Conservation (phyloP, 1,140 invertebrate species). For the Mycetomoellerius zeteki region DNA sequence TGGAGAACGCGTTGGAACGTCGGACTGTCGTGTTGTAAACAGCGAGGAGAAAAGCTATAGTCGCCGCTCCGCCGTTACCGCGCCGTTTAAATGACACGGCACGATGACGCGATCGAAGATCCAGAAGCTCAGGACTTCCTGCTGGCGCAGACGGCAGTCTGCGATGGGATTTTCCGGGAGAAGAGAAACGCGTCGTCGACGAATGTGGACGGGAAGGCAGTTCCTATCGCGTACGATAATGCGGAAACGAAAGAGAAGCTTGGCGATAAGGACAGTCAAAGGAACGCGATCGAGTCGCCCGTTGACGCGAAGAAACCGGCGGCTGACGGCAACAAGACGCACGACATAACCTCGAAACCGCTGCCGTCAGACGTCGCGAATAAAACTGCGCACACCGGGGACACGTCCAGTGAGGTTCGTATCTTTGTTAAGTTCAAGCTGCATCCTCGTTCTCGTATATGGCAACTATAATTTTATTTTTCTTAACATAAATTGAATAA, state of each 20-base stretch:
- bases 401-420: slow-evolving; percentile 62
- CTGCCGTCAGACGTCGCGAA: slow-evolving; percentile 12
- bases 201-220: not conserved
- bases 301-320: slow-evolving; percentile 1
- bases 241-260: not conserved
- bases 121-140: slow-evolving; percentile 78
- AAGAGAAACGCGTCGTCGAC: slow-evolving; percentile 19
- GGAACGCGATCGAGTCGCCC: not conserved
- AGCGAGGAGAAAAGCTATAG: not conserved
- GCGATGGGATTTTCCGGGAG: slow-evolving; percentile 70
- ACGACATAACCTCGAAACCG: slow-evolving; percentile 72
- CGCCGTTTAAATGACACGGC: slow-evolving; percentile 71
- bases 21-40: slow-evolving; percentile 6
- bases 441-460: not conserved
- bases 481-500: not conserved
- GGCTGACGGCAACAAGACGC: slow-evolving; percentile 37
- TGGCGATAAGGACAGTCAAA: slow-evolving; percentile 17
- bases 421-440: not conserved
- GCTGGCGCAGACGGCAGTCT: slow-evolving; percentile 71
- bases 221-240: not conserved
- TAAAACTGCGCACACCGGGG: slow-evolving; percentile 58
- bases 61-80: slow-evolving; percentile 35
- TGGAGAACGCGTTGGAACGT: slow-evolving; percentile 60
- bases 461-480: not conserved
- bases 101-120: slow-evolving; percentile 80